These are phyloP conservation scores for Drosophila melanica DNA, from an alignment of 1,140 invertebrate species.

Conservation along the genomic window DNA sequence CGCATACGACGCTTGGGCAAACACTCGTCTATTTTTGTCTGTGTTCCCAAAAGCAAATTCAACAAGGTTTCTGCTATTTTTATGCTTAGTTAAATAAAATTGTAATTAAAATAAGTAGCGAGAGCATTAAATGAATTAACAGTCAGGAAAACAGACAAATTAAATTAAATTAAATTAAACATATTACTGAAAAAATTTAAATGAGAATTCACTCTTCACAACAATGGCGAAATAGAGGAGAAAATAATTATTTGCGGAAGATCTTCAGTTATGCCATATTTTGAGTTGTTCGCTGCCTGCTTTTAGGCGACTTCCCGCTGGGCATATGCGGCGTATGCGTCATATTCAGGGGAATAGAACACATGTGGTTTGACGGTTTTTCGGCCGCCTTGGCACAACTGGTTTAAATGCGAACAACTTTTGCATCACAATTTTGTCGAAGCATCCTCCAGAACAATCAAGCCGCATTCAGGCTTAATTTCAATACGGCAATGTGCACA, in stretches of 20 bases:
- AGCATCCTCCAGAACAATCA: constrained; percentile 9
- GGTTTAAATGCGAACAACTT: constrained; percentile 8
- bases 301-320: background rate
- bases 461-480: constrained; percentile 36
- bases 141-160: too few relatives aligned
- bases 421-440: constrained; percentile 9
- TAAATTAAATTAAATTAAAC: too few relatives aligned
- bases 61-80: too few relatives aligned
- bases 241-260: background rate
- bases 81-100: too few relatives aligned
- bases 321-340: constrained; percentile 11
- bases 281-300: background rate
- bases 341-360: constrained; percentile 4
- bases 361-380: constrained; percentile 4
- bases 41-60: background rate
- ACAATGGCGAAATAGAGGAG: background rate
- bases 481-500: constrained; percentile 30
- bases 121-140: too few relatives aligned
- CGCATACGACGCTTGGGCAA: constrained; percentile 17
- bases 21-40: background rate
- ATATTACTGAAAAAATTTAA: too few relatives aligned
- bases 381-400: background rate
- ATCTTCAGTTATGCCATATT: background rate
- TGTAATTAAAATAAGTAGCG: too few relatives aligned
- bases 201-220: too few relatives aligned